Evolutionary conservation across 2,113 vertebrate genomes (phyloP).

Genomic region (Lepus europaeus): DNA sequence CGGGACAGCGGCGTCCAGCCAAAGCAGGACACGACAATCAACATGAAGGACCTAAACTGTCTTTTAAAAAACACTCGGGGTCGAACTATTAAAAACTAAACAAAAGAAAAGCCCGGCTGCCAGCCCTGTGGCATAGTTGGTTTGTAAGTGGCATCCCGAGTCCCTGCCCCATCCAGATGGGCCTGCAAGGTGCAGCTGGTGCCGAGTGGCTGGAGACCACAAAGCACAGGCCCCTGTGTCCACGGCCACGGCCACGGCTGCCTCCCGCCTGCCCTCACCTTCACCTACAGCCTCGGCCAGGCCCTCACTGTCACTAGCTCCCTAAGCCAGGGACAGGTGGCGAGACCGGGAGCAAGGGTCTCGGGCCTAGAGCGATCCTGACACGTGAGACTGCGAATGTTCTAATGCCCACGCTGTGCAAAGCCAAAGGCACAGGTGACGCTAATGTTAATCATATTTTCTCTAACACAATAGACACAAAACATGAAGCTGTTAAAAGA

Average conservation of each 20-base stretch:
- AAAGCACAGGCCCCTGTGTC: not conserved
- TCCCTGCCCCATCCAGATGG: not conserved
- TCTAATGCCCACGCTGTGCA: not conserved
- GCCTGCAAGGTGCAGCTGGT: not conserved
- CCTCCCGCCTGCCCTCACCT: fast-evolving
- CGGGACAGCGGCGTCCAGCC: not conserved
- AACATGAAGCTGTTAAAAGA: not conserved
- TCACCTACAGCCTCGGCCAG: not conserved
- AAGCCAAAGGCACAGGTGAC: not conserved
- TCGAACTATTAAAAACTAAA: not conserved
- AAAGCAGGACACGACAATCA: not conserved
- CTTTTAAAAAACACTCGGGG: not conserved
- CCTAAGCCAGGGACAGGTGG: fast-evolving
- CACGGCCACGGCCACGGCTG: not conserved
- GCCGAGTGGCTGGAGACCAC: not conserved
- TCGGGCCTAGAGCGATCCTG: not conserved
- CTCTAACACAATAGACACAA: not conserved
- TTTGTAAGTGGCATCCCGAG: no score
- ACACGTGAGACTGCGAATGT: not conserved
- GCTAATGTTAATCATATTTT: not conserved
- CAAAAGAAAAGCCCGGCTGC: no score
- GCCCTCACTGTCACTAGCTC: not conserved
- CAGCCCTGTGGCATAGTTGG: no score
- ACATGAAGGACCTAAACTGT: slow-evolving; percentile 17
- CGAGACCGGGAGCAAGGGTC: fast-evolving